A percentile compares a stretch with the other conserved stretches of the same genome.
phyloP scores from a whole-genome alignment of 2,888 invertebrate species.

The Cremastobaeus sp. region DNA sequence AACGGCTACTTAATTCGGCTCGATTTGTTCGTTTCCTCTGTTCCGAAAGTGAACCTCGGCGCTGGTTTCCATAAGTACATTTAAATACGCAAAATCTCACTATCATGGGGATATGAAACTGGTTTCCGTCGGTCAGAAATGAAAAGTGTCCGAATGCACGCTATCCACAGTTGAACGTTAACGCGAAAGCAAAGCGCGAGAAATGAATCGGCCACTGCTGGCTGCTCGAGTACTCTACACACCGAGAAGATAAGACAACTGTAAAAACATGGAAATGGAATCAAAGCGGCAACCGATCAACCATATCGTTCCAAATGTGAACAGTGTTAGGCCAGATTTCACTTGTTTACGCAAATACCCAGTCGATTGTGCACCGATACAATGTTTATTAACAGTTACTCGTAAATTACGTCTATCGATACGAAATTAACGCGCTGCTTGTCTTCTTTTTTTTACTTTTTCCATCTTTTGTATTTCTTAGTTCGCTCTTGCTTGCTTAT shows the following conservation, averaged over 20 bases:
- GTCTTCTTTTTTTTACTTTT: constrained; percentile 4
- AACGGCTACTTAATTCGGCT: constrained; percentile 39
- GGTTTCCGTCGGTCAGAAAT: constrained; percentile 12
- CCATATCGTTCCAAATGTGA: constrained; percentile 47
- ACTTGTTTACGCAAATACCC: constrained; percentile 66
- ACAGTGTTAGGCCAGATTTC: constrained; percentile 70
- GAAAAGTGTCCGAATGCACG: constrained; percentile 25
- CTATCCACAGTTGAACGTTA: constrained; percentile 9
- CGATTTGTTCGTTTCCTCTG: background rate
- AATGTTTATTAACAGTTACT: constrained; percentile 64
- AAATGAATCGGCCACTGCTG: constrained; percentile 2
- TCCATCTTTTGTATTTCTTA: constrained; percentile 4
- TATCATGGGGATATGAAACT: constrained; percentile 50
- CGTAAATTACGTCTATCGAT: constrained; percentile 67
- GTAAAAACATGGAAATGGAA: constrained; percentile 58
- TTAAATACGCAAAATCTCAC: constrained; percentile 42
- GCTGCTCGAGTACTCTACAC: constrained; percentile 41
- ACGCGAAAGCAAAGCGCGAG: constrained; percentile 29
- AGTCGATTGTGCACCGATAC: constrained; percentile 72
- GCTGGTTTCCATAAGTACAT: constrained; percentile 3
- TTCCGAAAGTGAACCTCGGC: too few relatives aligned
- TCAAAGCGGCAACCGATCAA: constrained; percentile 57
- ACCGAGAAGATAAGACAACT: constrained; percentile 57
- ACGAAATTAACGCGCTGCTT: constrained; percentile 63
- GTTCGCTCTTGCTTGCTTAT: constrained; percentile 25